Evolutionary conservation across 37 sponge, comb jelly and placozoan genomes (phyloP).

Genomic region (Crambe crambe): DNA sequence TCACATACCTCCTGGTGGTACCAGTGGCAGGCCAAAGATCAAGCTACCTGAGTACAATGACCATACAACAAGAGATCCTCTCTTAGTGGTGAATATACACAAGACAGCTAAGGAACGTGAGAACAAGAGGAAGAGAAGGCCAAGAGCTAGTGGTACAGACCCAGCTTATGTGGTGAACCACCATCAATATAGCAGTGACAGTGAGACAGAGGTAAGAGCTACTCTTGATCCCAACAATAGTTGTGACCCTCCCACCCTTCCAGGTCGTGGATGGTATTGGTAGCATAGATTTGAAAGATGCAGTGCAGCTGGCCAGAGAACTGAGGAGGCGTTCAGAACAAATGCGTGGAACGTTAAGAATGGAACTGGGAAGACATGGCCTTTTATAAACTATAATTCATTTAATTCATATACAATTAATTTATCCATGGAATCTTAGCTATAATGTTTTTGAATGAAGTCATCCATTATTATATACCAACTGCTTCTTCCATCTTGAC

Average conservation of each 20-base stretch:
- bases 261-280: neutral
- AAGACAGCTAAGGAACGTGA: neutral
- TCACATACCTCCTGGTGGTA: too few relatives aligned
- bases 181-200: neutral
- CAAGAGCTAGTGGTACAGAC: too few relatives aligned
- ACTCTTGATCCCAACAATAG: too few relatives aligned
- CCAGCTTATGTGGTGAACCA: neutral
- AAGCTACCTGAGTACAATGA: too few relatives aligned
- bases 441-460: too few relatives aligned
- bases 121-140: neutral
- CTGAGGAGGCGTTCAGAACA: slow-evolving; percentile 15
- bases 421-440: too few relatives aligned
- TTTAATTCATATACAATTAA: neutral
- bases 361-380: neutral
- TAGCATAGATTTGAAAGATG: slow-evolving; percentile 1
- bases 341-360: neutral
- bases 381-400: neutral
- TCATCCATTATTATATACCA: too few relatives aligned
- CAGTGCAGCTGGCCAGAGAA: slow-evolving; percentile 1
- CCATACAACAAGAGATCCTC: neutral
- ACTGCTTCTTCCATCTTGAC: too few relatives aligned
- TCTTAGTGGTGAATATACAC: neutral
- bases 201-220: neutral
- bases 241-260: too few relatives aligned
- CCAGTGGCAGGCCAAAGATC: too few relatives aligned